phyloP scores from a whole-genome alignment of 2,888 invertebrate genomes.

The Prosopocoilus inquinatus region DNA sequence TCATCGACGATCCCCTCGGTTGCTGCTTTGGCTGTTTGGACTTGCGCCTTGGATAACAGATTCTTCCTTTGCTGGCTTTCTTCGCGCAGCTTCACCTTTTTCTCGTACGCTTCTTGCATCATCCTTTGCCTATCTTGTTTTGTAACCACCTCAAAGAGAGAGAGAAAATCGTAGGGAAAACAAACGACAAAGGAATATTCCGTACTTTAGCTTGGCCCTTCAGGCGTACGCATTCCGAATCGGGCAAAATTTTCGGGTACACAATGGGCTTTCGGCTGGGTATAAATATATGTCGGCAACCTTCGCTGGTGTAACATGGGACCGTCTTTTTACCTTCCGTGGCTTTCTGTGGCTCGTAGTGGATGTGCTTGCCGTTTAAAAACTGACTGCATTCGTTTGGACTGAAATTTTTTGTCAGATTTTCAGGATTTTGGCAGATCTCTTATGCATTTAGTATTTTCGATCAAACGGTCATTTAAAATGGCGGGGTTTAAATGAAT shows the following conservation, averaged over 20 bases:
- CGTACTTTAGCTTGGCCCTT: slow-evolving; percentile 59
- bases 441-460: too few species aligned
- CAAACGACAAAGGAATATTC: not conserved
- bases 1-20: slow-evolving; percentile 54
- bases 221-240: slow-evolving; percentile 60
- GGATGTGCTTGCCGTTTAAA: slow-evolving; percentile 42
- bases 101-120: slow-evolving; percentile 49
- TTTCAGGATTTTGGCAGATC: too few species aligned
- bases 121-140: slow-evolving; percentile 51
- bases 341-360: slow-evolving; percentile 37
- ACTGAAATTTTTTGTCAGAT: slow-evolving; percentile 22
- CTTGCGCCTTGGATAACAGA: slow-evolving; percentile 25
- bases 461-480: too few species aligned
- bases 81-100: slow-evolving; percentile 52
- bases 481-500: not conserved
- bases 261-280: slow-evolving; percentile 55
- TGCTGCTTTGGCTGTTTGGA: slow-evolving; percentile 29
- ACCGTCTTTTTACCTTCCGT: slow-evolving; percentile 40
- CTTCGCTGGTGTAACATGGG: slow-evolving; percentile 37
- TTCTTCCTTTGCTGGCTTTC: slow-evolving; percentile 61
- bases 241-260: slow-evolving; percentile 60
- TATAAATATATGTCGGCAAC: slow-evolving; percentile 53
- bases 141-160: slow-evolving; percentile 43
- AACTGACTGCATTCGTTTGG: slow-evolving; percentile 41
- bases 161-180: not conserved